Conservation (phyloP, 1,140 invertebrate species). For the Drosophila parabipectinata region DNA sequence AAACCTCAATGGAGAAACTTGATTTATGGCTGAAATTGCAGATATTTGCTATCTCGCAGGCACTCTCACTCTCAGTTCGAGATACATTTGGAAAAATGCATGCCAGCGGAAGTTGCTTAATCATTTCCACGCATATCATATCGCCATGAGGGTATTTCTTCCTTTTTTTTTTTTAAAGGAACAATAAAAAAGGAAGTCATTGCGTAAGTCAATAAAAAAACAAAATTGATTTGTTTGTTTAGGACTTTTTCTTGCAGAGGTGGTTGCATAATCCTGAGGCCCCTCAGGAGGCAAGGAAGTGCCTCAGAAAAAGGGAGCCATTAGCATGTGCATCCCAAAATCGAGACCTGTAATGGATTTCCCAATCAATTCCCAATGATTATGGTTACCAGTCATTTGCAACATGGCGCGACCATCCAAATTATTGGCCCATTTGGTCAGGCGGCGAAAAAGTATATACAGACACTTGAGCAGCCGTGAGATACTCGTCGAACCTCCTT, state of each 20-base stretch:
- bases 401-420: conserved; percentile 39
- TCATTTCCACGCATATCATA: conserved; percentile 68
- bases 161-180: neutral
- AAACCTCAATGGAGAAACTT: conserved; percentile 61
- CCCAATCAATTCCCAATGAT: conserved; percentile 42
- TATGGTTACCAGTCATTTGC: conserved; percentile 50
- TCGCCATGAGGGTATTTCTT: conserved; percentile 55
- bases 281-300: conserved; percentile 33
- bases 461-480: conserved; percentile 39
- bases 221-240: conserved; percentile 55
- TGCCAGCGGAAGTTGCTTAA: conserved; percentile 78
- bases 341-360: conserved; percentile 44
- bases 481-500: conserved; percentile 39
- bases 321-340: conserved; percentile 44
- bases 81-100: conserved; percentile 33
- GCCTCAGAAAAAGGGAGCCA: conserved; percentile 33
- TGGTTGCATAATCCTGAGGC: conserved; percentile 32
- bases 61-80: conserved; percentile 17
- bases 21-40: conserved; percentile 49
- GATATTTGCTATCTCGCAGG: conserved; percentile 14
- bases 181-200: conserved; percentile 63
- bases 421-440: conserved; percentile 67
- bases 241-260: conserved; percentile 45
- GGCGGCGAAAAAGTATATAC: conserved; percentile 38
- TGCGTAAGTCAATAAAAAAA: conserved; percentile 78